Evolutionary conservation across 2,888 invertebrate genomes (phyloP).

Genomic region (Scaptomyza parva): DNA sequence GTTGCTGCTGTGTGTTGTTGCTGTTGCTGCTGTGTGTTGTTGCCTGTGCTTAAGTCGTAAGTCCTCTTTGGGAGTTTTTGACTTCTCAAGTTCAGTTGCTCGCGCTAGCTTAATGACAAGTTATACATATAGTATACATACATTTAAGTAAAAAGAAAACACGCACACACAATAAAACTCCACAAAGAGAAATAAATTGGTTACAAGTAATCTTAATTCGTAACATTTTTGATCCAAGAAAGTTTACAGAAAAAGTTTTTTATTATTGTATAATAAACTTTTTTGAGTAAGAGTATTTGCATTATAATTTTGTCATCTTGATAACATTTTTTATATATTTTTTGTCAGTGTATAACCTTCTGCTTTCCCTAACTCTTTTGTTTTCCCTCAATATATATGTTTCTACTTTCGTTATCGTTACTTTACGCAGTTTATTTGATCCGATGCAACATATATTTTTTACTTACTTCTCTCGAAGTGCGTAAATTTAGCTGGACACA

Average conservation of each 20-base stretch:
- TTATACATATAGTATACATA: slow-evolving; percentile 54
- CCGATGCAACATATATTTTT: slow-evolving; percentile 49
- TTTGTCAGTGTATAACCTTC: neutral
- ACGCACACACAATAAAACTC: slow-evolving; percentile 30
- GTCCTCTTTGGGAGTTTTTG: slow-evolving; percentile 80
- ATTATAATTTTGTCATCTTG: too few relatives aligned
- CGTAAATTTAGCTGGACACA: slow-evolving; percentile 46
- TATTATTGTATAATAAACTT: too few relatives aligned
- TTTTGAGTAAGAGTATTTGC: too few relatives aligned
- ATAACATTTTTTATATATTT: too few relatives aligned
- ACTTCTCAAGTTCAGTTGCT: slow-evolving; percentile 77
- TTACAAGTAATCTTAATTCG: too few relatives aligned
- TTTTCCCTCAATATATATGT: neutral
- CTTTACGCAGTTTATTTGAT: slow-evolving; percentile 66
- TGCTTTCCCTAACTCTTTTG: neutral
- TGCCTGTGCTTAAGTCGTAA: slow-evolving; percentile 62
- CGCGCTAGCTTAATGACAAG: slow-evolving; percentile 70
- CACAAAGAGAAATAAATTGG: neutral
- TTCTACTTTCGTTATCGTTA: slow-evolving; percentile 27
- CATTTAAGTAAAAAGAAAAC: slow-evolving; percentile 53
- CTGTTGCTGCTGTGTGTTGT: slow-evolving; percentile 3
- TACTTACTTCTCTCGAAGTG: slow-evolving; percentile 41
- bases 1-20: too few relatives aligned
- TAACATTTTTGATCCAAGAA: too few relatives aligned
- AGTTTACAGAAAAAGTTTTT: too few relatives aligned